These are phyloP conservation scores for Esox lucius DNA, from an alignment of 2,797 vertebrate species.

Conservation along the genomic window DNA sequence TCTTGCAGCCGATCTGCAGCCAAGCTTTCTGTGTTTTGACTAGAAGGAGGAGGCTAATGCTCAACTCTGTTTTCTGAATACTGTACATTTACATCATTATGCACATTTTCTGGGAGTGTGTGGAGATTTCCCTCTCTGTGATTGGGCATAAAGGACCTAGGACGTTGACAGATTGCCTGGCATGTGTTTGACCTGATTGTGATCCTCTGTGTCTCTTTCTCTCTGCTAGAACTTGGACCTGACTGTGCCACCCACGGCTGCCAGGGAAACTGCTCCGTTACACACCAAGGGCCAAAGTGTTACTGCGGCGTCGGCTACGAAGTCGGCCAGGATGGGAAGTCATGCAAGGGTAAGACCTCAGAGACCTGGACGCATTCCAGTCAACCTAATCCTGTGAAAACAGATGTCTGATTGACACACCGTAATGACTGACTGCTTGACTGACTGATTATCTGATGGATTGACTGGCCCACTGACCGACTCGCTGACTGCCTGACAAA, in stretches of 20 bases:
- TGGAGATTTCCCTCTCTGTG: background rate
- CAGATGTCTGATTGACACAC: background rate
- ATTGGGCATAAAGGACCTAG: background rate
- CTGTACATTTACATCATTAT: no score
- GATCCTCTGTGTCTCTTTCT: conserved; percentile 29
- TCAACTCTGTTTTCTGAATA: no score
- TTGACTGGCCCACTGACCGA: background rate
- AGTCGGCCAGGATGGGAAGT: conserved; percentile 84
- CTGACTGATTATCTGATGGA: background rate
- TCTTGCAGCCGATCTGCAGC: no score
- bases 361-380: background rate
- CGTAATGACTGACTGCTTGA: background rate
- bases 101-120: no score
- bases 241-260: conserved; percentile 82
- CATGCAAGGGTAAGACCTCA: conserved; percentile 86
- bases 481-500: background rate
- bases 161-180: conserved; percentile 16
- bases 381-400: background rate
- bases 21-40: no score
- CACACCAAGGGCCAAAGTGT: conserved; percentile 82
- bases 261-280: conserved; percentile 86
- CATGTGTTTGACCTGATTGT: conserved; percentile 32
- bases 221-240: conserved; percentile 72
- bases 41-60: no score
- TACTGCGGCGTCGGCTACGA: conserved; percentile 90